phyloP scores from a whole-genome alignment of 2,888 invertebrate genomes.

The Phania funesta region DNA sequence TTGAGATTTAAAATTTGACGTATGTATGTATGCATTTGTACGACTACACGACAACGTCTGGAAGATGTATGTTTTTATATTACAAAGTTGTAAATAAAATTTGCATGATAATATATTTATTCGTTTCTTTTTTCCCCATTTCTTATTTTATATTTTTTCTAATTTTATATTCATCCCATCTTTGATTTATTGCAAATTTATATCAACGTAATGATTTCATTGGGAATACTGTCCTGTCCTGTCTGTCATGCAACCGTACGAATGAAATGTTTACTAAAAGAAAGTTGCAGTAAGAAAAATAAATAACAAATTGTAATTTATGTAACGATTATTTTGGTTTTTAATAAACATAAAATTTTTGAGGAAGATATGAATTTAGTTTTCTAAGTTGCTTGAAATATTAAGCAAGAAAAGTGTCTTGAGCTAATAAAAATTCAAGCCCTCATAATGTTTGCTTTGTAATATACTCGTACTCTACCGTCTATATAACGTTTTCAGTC shows the following conservation, averaged over 20 bases:
- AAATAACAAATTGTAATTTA: no score
- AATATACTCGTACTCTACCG: no score
- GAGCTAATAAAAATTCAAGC: no score
- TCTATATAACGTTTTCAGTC: no score
- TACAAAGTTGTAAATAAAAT: conserved; percentile 70
- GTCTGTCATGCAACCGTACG: background rate
- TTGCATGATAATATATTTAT: conserved; percentile 68
- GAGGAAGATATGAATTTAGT: no score
- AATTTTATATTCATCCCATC: conserved; percentile 48
- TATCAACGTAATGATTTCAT: conserved; percentile 62
- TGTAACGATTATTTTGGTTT: no score
- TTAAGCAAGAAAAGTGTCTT: no score
- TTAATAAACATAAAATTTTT: no score
- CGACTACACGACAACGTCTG: background rate
- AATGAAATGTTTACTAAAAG: background rate
- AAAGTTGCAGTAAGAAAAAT: background rate
- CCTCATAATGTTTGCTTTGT: no score
- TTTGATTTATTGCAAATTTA: conserved; percentile 63
- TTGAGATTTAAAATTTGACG: conserved; percentile 68
- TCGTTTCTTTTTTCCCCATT: background rate
- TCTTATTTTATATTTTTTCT: conserved; percentile 24
- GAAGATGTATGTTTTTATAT: conserved; percentile 48
- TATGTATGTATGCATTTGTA: conserved; percentile 12
- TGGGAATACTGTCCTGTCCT: conserved; percentile 38
- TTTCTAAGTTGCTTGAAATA: no score